Evolutionary conservation across 2,113 vertebrate species (phyloP).

Genomic region (Oophaga pumilio): DNA sequence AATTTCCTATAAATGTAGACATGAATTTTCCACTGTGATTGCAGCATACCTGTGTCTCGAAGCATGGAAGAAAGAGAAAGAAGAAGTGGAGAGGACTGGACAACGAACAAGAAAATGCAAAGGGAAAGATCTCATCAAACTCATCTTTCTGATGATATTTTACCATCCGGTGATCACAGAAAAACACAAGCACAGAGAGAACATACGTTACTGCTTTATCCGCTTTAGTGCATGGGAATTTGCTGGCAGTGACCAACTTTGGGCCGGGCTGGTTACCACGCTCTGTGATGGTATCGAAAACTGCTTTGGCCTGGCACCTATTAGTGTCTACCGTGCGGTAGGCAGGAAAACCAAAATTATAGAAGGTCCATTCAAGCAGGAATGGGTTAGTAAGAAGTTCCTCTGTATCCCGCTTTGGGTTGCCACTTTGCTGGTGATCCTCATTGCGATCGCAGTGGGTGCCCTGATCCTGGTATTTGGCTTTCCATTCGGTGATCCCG

Average conservation of each 20-base stretch:
- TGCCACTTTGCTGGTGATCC: constrained; percentile 59
- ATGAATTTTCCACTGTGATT: not conserved
- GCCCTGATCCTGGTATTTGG: constrained; percentile 61
- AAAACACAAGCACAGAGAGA: constrained; percentile 62
- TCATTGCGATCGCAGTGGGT: constrained; percentile 60
- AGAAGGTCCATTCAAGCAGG: constrained; percentile 30
- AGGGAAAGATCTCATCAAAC: constrained; percentile 61
- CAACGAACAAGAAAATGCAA: constrained; percentile 60
- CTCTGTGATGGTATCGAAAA: constrained; percentile 73
- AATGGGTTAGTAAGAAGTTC: constrained; percentile 74
- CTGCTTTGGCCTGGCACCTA: constrained; percentile 71
- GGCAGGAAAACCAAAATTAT: constrained; percentile 62
- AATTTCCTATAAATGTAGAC: not conserved
- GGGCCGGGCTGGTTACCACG: constrained; percentile 78
- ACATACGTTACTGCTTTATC: constrained; percentile 73
- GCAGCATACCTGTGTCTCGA: constrained; percentile 70
- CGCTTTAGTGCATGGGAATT: constrained; percentile 84
- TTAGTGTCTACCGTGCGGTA: constrained; percentile 71
- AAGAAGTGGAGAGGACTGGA: constrained; percentile 24
- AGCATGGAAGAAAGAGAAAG: constrained; percentile 62
- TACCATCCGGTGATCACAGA: constrained; percentile 71
- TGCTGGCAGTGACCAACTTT: constrained; percentile 79
- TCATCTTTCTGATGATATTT: constrained; percentile 73
- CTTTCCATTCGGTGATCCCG: constrained; percentile 56
- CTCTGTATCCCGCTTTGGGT: constrained; percentile 75